Evolutionary conservation across 2,797 vertebrate genomes (phyloP).

Genomic region (Loriculus beryllinus): DNA sequence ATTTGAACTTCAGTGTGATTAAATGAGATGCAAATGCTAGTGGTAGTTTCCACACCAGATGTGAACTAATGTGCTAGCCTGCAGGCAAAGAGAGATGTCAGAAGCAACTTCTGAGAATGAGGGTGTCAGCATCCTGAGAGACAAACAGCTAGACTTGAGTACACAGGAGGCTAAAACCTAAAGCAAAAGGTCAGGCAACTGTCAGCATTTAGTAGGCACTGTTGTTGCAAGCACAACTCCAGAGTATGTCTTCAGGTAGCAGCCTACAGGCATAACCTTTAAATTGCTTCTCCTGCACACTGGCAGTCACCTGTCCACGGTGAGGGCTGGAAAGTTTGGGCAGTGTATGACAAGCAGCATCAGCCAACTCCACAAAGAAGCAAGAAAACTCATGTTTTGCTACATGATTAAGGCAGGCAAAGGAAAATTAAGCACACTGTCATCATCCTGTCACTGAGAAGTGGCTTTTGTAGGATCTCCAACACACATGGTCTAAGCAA

Average conservation of each 20-base stretch:
- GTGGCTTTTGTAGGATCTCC: neutral
- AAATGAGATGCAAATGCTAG: conserved; percentile 10
- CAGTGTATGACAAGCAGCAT: rapidly evolving
- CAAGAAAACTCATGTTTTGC: neutral
- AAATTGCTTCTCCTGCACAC: neutral
- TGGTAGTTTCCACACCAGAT: neutral
- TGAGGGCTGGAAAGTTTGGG: neutral
- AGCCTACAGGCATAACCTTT: neutral
- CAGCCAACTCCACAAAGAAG: neutral
- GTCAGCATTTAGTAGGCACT: neutral
- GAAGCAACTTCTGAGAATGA: neutral
- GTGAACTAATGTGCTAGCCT: neutral
- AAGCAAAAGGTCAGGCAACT: neutral
- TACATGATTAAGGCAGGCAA: neutral
- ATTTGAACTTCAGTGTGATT: neutral
- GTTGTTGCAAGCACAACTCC: neutral
- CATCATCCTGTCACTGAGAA: neutral
- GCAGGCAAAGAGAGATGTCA: neutral
- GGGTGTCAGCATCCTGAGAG: neutral
- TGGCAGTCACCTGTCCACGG: neutral
- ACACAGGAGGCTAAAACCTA: neutral
- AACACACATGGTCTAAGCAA: neutral
- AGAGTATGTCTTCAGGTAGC: neutral
- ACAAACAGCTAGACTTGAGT: neutral
- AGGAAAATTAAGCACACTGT: neutral